phyloP scores from a whole-genome alignment of 1,140 invertebrate species.

The Caenorhabditis tropicalis region DNA sequence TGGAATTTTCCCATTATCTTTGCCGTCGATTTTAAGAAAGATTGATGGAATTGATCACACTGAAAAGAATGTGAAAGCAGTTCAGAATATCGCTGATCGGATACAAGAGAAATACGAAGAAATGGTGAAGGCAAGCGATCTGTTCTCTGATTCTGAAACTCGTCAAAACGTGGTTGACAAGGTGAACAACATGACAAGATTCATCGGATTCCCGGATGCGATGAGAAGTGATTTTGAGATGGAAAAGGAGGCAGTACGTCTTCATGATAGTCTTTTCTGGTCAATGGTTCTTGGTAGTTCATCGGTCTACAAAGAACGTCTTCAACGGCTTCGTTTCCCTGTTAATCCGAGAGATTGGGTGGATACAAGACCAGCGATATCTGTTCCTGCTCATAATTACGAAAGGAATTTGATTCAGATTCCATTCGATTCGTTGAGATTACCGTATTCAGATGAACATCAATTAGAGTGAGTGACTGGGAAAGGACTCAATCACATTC shows the following conservation, averaged over 20 bases:
- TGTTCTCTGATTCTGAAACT: constrained; percentile 24
- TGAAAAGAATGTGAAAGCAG: constrained; percentile 14
- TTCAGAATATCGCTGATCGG: constrained; percentile 5
- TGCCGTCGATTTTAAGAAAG: constrained; percentile 50
- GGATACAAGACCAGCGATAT: constrained; percentile 43
- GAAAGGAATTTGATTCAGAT: constrained; percentile 45
- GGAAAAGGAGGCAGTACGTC: constrained; percentile 20
- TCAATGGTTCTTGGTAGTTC: constrained; percentile 42
- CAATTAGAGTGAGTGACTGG: constrained; percentile 51
- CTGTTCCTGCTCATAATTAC: constrained; percentile 46
- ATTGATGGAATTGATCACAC: constrained; percentile 41
- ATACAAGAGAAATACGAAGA: constrained; percentile 28
- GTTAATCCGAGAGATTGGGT: constrained; percentile 50
- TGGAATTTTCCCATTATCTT: constrained; percentile 49
- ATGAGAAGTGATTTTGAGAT: constrained; percentile 44
- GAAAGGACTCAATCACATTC: too few relatives aligned
- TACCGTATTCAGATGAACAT: constrained; percentile 37
- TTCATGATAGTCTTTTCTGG: constrained; percentile 32
- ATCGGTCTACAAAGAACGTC: constrained; percentile 35
- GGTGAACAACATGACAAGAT: constrained; percentile 12
- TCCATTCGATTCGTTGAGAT: constrained; percentile 40
- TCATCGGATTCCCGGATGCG: background rate
- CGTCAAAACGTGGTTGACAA: constrained; percentile 40
- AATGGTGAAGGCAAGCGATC: background rate
- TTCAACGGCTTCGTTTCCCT: constrained; percentile 7